Percentiles rank a stretch among this genome's conserved stretches.
These are phyloP conservation scores for Muscicapa adusta DNA, from an alignment of 2,113 vertebrate genomes.

Conservation along the genomic window DNA sequence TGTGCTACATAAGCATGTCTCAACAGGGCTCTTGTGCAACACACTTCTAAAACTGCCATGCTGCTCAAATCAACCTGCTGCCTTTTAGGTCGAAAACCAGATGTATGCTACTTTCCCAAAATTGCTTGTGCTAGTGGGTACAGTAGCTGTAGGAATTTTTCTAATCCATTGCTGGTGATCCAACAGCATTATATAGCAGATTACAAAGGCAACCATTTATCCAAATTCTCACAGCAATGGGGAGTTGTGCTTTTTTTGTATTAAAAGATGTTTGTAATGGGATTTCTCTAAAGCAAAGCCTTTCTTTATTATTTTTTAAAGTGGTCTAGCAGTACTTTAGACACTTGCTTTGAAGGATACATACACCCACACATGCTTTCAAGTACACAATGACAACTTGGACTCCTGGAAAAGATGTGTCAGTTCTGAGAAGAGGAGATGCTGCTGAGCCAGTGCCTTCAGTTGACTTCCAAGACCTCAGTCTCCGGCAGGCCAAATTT, in stretches of 20 bases:
- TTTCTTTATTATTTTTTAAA: slow-evolving; percentile 36
- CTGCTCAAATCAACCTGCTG: neutral
- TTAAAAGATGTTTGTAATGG: neutral
- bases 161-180: neutral
- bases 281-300: slow-evolving; percentile 27
- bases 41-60: neutral
- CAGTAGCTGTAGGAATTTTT: neutral
- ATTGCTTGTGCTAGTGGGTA: neutral
- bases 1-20: neutral
- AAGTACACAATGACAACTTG: slow-evolving; percentile 59
- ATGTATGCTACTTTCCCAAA: neutral
- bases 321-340: slow-evolving; percentile 66
- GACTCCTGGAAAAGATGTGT: slow-evolving; percentile 20
- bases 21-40: neutral
- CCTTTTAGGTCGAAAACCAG: neutral
- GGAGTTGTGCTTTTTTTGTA: neutral
- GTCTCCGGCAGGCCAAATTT: slow-evolving; percentile 86
- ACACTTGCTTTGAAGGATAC: slow-evolving; percentile 65
- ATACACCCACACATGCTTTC: slow-evolving; percentile 54
- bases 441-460: slow-evolving; percentile 47
- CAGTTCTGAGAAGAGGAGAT: neutral
- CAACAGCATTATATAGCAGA: neutral
- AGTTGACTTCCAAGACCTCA: slow-evolving; percentile 84
- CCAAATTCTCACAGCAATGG: neutral
- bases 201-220: neutral